Evolutionary conservation across 2,113 vertebrate genomes (phyloP).

Genomic region (Sorex araneus): DNA sequence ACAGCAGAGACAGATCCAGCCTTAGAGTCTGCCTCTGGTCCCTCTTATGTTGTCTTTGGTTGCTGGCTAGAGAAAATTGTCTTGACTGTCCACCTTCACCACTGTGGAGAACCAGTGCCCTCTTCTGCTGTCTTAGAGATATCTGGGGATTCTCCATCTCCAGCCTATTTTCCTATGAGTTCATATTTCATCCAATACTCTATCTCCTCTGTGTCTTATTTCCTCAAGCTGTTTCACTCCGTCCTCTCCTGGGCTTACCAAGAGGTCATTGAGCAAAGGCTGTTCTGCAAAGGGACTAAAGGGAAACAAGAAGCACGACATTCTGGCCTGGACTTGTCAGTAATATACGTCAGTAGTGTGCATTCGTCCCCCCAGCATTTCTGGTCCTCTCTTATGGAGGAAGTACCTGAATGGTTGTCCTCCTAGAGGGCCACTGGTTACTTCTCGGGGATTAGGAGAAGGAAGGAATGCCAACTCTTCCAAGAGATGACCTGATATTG

Average conservation of each 20-base stretch:
- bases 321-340: not conserved
- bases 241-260: not conserved
- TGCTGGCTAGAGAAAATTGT: not conserved
- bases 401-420: not conserved
- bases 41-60: not conserved
- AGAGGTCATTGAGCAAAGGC: not conserved
- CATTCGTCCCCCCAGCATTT: not conserved
- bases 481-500: not conserved
- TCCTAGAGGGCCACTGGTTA: not conserved
- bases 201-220: not conserved
- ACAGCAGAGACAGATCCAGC: not conserved
- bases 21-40: not conserved
- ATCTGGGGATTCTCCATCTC: not conserved
- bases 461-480: not conserved
- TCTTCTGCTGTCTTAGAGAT: not conserved
- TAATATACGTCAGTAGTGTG: not conserved
- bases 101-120: not conserved
- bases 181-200: conserved; percentile 28
- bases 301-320: too few relatives aligned
- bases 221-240: not conserved
- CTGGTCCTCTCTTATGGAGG: not conserved
- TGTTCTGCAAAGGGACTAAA: too few relatives aligned
- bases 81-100: not conserved
- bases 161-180: not conserved
- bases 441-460: not conserved